These are phyloP conservation scores for Lepidocolaptes lacrymiger DNA, from an alignment of 2,797 vertebrate genomes.

Conservation along the genomic window DNA sequence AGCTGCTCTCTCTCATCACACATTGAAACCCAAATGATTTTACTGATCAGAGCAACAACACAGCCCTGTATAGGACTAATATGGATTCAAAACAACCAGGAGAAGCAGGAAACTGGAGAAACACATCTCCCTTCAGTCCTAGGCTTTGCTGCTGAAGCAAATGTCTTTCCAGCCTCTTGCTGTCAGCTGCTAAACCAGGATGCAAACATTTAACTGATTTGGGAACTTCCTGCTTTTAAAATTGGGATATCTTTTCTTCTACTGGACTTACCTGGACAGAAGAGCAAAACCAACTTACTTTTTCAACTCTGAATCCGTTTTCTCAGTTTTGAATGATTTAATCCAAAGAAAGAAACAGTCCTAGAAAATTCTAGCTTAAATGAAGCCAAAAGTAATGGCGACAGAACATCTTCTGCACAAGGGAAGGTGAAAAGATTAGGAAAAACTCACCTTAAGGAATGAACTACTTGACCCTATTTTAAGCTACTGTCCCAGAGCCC, in stretches of 20 bases:
- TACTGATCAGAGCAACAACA: background rate
- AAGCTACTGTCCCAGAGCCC: background rate
- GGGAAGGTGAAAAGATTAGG: background rate
- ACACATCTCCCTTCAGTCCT: background rate
- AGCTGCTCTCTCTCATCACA: background rate
- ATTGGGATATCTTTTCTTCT: background rate
- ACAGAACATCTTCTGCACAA: background rate
- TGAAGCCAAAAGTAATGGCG: background rate
- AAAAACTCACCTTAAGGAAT: background rate
- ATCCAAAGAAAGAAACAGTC: background rate
- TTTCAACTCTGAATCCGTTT: background rate
- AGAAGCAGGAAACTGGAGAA: background rate
- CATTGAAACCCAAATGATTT: background rate
- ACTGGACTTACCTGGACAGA: background rate
- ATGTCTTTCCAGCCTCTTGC: background rate
- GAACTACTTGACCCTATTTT: background rate
- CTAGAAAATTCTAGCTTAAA: background rate
- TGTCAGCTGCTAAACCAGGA: background rate
- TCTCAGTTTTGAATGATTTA: background rate
- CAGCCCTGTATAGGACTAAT: background rate
- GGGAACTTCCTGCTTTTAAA: background rate
- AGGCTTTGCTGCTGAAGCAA: background rate
- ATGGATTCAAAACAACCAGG: background rate
- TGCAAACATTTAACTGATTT: background rate
- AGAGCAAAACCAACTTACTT: background rate